A percentile compares a stretch with the other conserved stretches of the same genome.
phyloP scores from a whole-genome alignment of 2,888 invertebrate species.

The Nephrocerus scutellatus region DNA sequence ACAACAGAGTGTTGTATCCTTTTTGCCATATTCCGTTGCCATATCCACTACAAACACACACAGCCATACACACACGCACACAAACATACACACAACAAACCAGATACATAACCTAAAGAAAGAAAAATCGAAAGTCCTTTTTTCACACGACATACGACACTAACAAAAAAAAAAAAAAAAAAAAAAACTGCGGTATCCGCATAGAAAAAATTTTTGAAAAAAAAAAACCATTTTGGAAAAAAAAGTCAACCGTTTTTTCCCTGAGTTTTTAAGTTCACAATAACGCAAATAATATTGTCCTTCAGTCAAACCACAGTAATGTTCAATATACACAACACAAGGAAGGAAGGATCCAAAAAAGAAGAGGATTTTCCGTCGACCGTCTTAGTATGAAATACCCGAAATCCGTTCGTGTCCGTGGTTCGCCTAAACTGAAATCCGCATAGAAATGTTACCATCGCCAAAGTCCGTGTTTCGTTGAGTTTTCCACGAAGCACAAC shows the following conservation, averaged over 20 bases:
- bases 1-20: slow-evolving; percentile 8
- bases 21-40: too few relatives aligned
- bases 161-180: neutral
- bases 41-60: slow-evolving; percentile 9
- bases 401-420: slow-evolving; percentile 49
- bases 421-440: slow-evolving; percentile 49
- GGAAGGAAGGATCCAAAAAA: slow-evolving; percentile 1
- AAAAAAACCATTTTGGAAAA: too few relatives aligned
- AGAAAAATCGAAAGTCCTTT: slow-evolving; percentile 28
- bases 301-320: too few relatives aligned
- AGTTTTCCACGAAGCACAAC: slow-evolving; percentile 25
- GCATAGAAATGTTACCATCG: slow-evolving; percentile 35
- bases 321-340: too few relatives aligned
- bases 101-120: slow-evolving; percentile 27
- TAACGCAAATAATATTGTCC: too few relatives aligned
- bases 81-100: slow-evolving; percentile 12
- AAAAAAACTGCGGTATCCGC: too few relatives aligned
- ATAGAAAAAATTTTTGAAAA: too few relatives aligned
- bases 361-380: slow-evolving; percentile 7
- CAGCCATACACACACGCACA: slow-evolving; percentile 6
- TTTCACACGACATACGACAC: slow-evolving; percentile 9
- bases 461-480: slow-evolving; percentile 41
- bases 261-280: too few relatives aligned
- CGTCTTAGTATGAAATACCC: slow-evolving; percentile 42
- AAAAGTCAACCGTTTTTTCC: too few relatives aligned